Conservation (phyloP, 1,140 invertebrate genomes). For the Condylostylus longicornis region DNA sequence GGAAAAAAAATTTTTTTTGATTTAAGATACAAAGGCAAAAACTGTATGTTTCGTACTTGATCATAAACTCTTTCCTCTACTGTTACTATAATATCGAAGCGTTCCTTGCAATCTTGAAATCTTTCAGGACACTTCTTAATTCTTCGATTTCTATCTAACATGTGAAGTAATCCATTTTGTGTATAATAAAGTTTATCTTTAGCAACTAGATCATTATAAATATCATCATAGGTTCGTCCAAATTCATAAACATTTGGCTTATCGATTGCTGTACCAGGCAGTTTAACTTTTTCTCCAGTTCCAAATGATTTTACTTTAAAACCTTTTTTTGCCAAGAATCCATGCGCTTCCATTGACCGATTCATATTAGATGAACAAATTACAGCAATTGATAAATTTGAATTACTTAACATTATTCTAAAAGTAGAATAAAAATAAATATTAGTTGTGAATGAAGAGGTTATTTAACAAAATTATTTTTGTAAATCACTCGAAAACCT, state of each 20-base stretch:
- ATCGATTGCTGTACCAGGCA: constrained; percentile 88
- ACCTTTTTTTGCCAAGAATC: constrained; percentile 90
- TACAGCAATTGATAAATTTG: constrained; percentile 72
- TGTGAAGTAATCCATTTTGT: constrained; percentile 95
- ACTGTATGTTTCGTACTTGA: constrained; percentile 61
- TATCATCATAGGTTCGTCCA: constrained; percentile 88
- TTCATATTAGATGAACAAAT: constrained; percentile 99
- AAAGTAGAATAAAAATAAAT: neutral
- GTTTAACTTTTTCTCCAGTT: constrained; percentile 92
- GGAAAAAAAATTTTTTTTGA: neutral
- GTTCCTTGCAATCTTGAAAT: constrained; percentile 80
- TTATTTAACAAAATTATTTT: too few relatives aligned
- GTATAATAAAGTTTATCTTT: constrained; percentile 88
- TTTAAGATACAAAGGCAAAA: constrained; percentile 28
- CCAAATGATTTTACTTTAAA: constrained; percentile 94
- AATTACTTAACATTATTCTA: constrained; percentile 9
- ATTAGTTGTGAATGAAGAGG: too few relatives aligned
- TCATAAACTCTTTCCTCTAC: constrained; percentile 99
- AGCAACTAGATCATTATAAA: constrained; percentile 83
- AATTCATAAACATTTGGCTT: constrained; percentile 98
- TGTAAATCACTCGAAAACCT: too few relatives aligned
- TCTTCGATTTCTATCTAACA: constrained; percentile 92
- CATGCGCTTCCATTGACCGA: constrained; percentile 97
- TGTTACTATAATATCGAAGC: constrained; percentile 93
- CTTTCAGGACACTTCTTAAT: constrained; percentile 90